Evolutionary conservation across 2,888 invertebrate genomes (phyloP), one percentile per base, ranked within the genome.

Genomic region (Lordiphosa fenestrarum): DNA sequence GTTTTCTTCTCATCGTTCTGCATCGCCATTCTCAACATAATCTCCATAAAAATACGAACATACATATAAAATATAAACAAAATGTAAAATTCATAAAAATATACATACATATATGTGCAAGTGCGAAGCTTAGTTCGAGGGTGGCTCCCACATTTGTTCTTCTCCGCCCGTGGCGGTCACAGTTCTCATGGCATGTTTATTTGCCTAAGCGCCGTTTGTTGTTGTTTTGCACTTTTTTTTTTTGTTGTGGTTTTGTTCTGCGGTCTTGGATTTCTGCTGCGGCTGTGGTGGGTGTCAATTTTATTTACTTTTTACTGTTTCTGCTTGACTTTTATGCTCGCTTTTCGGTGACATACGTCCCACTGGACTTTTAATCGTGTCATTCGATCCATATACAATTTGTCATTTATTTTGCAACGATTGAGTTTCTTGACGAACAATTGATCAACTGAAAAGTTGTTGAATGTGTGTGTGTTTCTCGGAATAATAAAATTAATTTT

Each of bases 51-150:
- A 65, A 71, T 71, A 66, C 76, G 15, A 15, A 15, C 15, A 15
- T 15, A 15, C 15, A 15, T 15, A 15, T 15, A 15, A 15, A 15
- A 53, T 63, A 67, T 67, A 72, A 72, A 69, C 67, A 69, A 75
- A 72, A 73, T 75, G 67, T 72, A 69, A 72, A 73, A 75, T 67
- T 72, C 73, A 74, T 74, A 74, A 72, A 73, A 42, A 10, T 48
- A 47, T 56, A 15, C 2, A 15, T 15, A 15, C n/a, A n/a, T 15
- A 15, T 2, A 2, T 15, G 51, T 73, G 66, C 53, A 44, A 53
- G 42, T 37, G 55, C 39, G 54, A 70, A 30, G 44, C 30, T 4
- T 30, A 44, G 37, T 42, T 47, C 36, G 37, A 33, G 19, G 50
- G 44, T 41, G 4, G 23, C 23, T 25, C 30, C 40, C 13, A 23